Conservation (phyloP, 2,797 vertebrate species). For the Platyrinchus mystaceus region DNA sequence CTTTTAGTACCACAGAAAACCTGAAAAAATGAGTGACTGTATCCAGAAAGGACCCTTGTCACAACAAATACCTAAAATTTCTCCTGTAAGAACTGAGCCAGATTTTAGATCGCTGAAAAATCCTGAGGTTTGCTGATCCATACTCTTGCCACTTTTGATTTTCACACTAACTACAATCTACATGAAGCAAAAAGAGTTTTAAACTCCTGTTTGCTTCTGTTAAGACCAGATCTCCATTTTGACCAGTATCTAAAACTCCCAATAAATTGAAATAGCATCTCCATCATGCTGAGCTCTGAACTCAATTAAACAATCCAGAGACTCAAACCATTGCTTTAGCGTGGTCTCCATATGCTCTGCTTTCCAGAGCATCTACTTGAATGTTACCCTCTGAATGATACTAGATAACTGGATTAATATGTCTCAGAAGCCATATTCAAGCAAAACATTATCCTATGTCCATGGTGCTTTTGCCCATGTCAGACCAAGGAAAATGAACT, state of each 20-base stretch:
- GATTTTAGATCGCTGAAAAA: neutral
- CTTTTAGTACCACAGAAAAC: neutral
- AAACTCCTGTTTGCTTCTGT: neutral
- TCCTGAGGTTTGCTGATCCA: neutral
- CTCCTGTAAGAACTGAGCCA: neutral
- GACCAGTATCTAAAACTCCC: neutral
- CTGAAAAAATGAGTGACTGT: neutral
- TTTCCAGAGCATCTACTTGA: neutral
- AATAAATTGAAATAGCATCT: neutral
- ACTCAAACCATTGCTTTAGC: neutral
- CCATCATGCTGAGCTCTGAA: neutral
- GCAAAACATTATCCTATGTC: neutral
- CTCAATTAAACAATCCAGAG: neutral
- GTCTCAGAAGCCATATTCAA: neutral
- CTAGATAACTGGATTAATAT: neutral
- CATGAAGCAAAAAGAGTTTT: neutral
- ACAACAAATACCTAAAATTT: neutral
- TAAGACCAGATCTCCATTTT: neutral
- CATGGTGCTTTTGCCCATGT: neutral
- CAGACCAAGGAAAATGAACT: neutral
- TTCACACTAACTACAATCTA: neutral
- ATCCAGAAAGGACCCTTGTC: neutral
- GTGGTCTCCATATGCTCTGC: neutral
- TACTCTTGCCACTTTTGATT: neutral
- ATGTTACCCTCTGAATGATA: neutral